Evolutionary conservation across 2,113 vertebrate species (phyloP).

Genomic region (Sturnira hondurensis): DNA sequence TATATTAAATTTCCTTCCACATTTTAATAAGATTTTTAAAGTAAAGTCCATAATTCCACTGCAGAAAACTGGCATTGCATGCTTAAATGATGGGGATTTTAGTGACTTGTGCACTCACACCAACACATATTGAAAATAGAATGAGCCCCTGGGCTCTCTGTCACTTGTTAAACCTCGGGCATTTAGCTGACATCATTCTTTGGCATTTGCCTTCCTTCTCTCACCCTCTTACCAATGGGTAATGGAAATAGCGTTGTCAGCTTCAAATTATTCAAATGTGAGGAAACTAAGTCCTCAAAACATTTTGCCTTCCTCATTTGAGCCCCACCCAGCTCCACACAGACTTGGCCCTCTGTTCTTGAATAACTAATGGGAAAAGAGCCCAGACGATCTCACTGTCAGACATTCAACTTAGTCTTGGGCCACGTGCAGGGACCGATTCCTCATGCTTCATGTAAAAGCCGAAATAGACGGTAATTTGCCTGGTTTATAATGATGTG

Average conservation of each 20-base stretch:
- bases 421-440: slow-evolving; percentile 19
- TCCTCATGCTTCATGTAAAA: slow-evolving; percentile 28
- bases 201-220: slow-evolving; percentile 64
- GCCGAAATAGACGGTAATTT: slow-evolving; percentile 44
- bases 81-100: slow-evolving; percentile 11
- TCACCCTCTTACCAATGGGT: slow-evolving; percentile 52
- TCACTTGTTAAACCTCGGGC: slow-evolving; percentile 50
- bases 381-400: neutral
- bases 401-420: slow-evolving; percentile 36
- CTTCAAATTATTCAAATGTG: slow-evolving; percentile 51
- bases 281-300: slow-evolving; percentile 37
- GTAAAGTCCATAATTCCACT: slow-evolving; percentile 36
- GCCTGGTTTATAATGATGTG: slow-evolving; percentile 42
- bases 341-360: neutral
- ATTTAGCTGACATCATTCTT: slow-evolving; percentile 63
- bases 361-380: slow-evolving; percentile 21
- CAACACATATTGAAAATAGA: slow-evolving; percentile 42
- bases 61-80: neutral
- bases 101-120: slow-evolving; percentile 28
- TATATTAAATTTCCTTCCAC: slow-evolving; percentile 46
- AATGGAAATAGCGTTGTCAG: slow-evolving; percentile 67
- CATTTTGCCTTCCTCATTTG: neutral
- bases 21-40: slow-evolving; percentile 56
- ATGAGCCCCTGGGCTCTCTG: slow-evolving; percentile 16
- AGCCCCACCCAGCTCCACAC: neutral